Conservation (phyloP, 2,113 vertebrate genomes). For the Numida meleagris region DNA sequence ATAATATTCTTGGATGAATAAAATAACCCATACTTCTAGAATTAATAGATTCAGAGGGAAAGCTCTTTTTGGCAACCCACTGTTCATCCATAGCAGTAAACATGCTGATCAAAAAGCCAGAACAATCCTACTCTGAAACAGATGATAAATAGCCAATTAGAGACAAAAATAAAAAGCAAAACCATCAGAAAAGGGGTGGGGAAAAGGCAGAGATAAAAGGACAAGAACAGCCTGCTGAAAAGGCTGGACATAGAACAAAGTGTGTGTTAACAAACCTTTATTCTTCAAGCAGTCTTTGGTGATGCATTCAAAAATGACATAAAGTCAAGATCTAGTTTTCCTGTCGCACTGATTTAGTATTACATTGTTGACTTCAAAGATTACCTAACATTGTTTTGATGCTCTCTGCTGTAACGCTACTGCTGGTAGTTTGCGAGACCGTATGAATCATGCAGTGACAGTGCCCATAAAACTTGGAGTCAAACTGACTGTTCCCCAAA, state of each 20-base stretch:
- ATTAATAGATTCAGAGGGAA: slow-evolving; percentile 3
- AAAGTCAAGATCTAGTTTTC: slow-evolving; percentile 24
- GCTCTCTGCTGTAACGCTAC: neutral
- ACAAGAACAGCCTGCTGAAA: slow-evolving; percentile 14
- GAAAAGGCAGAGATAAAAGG: slow-evolving; percentile 48
- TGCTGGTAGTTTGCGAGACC: neutral
- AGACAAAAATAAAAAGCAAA: slow-evolving; percentile 42
- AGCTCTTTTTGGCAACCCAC: neutral
- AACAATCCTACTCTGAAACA: neutral
- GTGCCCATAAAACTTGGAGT: neutral
- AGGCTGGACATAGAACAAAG: slow-evolving; percentile 41
- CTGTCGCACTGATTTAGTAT: neutral
- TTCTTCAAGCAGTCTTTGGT: neutral
- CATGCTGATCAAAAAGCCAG: slow-evolving; percentile 18
- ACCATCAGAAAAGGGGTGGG: slow-evolving; percentile 1
- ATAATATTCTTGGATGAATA: slow-evolving; percentile 14
- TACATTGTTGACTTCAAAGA: neutral
- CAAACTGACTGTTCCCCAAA: neutral
- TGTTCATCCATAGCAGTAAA: neutral
- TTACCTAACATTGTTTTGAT: neutral
- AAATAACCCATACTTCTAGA: neutral
- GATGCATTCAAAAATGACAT: neutral
- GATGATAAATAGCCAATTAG: slow-evolving; percentile 35
- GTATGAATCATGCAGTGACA: neutral
- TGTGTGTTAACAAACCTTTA: neutral